Conservation (phyloP, 2,797 vertebrate species). For the Lepilemur ruficaudatus region DNA sequence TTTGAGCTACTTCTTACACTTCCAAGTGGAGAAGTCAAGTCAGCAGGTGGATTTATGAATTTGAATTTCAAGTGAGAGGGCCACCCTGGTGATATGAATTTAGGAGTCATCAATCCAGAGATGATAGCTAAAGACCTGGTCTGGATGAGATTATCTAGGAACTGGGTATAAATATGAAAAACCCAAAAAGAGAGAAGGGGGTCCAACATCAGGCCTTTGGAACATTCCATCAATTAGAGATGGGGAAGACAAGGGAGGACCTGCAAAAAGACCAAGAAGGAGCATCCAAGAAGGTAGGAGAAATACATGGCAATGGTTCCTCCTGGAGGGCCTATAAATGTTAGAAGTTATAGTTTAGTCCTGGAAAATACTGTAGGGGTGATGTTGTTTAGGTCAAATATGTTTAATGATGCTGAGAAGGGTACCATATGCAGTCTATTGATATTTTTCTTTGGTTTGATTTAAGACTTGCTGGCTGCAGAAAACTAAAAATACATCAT, state of each 20-base stretch:
- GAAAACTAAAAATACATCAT: slow-evolving; percentile 70
- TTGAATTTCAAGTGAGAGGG: background rate
- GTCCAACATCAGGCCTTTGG: background rate
- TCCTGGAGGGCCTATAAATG: background rate
- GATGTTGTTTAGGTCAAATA: background rate
- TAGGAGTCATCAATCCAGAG: background rate
- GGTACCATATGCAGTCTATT: background rate
- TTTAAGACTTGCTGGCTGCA: slow-evolving; percentile 40
- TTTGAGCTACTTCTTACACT: background rate
- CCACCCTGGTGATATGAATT: background rate
- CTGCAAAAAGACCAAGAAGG: background rate
- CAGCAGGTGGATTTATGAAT: background rate
- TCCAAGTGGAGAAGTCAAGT: background rate
- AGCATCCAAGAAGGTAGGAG: background rate
- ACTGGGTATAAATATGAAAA: background rate
- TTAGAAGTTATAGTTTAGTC: background rate
- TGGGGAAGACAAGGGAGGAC: background rate
- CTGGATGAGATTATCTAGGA: background rate
- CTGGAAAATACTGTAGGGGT: background rate
- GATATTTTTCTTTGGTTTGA: slow-evolving; percentile 60
- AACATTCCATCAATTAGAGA: background rate
- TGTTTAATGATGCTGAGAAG: slow-evolving; percentile 42
- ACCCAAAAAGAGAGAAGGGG: background rate
- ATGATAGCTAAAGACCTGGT: background rate
- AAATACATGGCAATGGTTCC: accelerated